These are phyloP conservation scores for Cepphus grylle DNA, from an alignment of 2,113 vertebrate genomes.

Conservation along the genomic window DNA sequence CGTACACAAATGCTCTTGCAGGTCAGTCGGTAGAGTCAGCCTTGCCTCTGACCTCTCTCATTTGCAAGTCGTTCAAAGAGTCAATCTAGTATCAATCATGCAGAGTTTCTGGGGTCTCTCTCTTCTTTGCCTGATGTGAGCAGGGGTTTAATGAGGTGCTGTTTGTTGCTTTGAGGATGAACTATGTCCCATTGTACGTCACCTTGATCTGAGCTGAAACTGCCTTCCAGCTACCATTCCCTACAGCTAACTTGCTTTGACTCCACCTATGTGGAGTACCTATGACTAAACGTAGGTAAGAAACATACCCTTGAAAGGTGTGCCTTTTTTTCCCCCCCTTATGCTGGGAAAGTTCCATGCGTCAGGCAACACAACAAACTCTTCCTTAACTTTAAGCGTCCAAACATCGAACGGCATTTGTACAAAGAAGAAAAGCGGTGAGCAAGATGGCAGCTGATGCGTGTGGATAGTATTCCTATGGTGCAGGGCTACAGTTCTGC, in stretches of 20 bases:
- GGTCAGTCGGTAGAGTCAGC: neutral
- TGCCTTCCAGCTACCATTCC: neutral
- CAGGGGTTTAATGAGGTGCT: neutral
- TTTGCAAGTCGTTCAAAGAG: neutral
- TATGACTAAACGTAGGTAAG: neutral
- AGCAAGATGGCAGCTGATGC: neutral
- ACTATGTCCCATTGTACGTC: neutral
- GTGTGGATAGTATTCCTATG: accelerated
- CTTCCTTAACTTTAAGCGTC: neutral
- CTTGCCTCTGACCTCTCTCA: neutral
- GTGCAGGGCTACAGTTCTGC: neutral
- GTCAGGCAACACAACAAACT: neutral
- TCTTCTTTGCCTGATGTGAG: neutral
- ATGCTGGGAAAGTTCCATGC: neutral
- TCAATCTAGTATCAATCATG: neutral
- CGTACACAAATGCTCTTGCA: neutral
- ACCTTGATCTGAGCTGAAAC: neutral
- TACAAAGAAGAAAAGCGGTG: neutral
- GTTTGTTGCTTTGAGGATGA: neutral
- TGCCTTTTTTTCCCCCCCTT: neutral
- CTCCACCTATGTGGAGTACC: neutral
- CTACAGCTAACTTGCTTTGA: neutral
- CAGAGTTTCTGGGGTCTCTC: neutral
- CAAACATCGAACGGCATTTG: neutral
- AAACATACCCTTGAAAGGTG: neutral